Evolutionary conservation across 1,140 invertebrate genomes (phyloP).

Genomic region (Drosophila pectinifera): DNA sequence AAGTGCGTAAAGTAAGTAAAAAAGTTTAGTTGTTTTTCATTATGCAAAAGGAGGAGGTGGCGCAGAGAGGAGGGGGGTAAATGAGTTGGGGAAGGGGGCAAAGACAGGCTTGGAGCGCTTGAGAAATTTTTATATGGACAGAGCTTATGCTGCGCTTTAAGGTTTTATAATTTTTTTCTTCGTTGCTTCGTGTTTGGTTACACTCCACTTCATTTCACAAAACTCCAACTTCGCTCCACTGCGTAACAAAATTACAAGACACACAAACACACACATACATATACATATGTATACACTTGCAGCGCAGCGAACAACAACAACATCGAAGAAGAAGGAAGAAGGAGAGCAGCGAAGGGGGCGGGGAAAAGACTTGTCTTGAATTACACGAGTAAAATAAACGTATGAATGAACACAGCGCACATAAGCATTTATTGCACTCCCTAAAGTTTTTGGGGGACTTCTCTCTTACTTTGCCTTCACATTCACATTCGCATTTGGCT

Average conservation of each 20-base stretch:
- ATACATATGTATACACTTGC: constrained; percentile 19
- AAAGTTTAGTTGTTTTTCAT: constrained; percentile 34
- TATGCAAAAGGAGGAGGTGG: constrained; percentile 41
- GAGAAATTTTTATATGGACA: constrained; percentile 54
- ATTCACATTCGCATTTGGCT: constrained; percentile 70
- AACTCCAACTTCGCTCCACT: constrained; percentile 71
- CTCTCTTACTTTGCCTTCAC: constrained; percentile 75
- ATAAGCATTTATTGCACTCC: constrained; percentile 24
- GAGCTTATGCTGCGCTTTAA: constrained; percentile 68
- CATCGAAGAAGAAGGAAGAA: neutral
- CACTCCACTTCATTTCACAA: constrained; percentile 72
- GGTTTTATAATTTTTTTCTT: constrained; percentile 52
- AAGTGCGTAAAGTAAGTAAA: constrained; percentile 43
- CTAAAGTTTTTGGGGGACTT: constrained; percentile 43
- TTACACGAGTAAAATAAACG: constrained; percentile 52
- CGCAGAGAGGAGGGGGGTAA: neutral
- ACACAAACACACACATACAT: constrained; percentile 27
- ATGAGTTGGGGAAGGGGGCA: neutral
- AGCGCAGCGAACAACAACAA: constrained; percentile 13
- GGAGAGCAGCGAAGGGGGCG: neutral
- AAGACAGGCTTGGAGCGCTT: constrained; percentile 56
- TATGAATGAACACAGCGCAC: constrained; percentile 3
- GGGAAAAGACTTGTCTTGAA: constrained; percentile 53
- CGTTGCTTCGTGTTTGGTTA: constrained; percentile 52
- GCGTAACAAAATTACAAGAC: constrained; percentile 77